Conservation (phyloP, 2,797 vertebrate species). For the Aphelocoma californica region DNA sequence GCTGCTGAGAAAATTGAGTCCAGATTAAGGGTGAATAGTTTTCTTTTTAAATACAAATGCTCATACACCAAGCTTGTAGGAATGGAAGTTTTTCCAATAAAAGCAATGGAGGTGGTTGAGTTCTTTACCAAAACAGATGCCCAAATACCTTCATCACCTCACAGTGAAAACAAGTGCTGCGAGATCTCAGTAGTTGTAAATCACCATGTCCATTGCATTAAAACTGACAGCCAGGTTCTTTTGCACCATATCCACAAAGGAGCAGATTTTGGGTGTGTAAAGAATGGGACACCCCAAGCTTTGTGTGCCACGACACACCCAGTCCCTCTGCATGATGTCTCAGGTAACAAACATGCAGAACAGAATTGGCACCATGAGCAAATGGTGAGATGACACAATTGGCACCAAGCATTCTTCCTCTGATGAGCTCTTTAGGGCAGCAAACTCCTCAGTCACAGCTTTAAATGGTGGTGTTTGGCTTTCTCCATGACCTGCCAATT, state of each 20-base stretch:
- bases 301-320: neutral
- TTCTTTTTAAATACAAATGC: neutral
- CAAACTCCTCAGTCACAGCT: neutral
- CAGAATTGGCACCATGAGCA: neutral
- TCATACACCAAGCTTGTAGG: neutral
- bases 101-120: neutral
- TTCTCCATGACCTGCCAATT: neutral
- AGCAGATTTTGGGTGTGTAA: neutral
- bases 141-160: neutral
- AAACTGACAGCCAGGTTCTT: neutral
- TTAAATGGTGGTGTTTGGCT: neutral
- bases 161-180: neutral
- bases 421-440: neutral
- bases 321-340: neutral
- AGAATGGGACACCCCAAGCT: neutral
- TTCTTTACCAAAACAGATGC: neutral
- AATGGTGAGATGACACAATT: neutral
- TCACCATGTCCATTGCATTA: neutral
- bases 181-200: neutral
- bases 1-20: neutral
- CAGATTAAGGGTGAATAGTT: neutral
- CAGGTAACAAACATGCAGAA: neutral
- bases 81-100: neutral
- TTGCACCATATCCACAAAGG: neutral
- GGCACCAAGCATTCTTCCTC: neutral